Conservation (phyloP, 2,888 invertebrate genomes). For the Agrypnus murinus region DNA sequence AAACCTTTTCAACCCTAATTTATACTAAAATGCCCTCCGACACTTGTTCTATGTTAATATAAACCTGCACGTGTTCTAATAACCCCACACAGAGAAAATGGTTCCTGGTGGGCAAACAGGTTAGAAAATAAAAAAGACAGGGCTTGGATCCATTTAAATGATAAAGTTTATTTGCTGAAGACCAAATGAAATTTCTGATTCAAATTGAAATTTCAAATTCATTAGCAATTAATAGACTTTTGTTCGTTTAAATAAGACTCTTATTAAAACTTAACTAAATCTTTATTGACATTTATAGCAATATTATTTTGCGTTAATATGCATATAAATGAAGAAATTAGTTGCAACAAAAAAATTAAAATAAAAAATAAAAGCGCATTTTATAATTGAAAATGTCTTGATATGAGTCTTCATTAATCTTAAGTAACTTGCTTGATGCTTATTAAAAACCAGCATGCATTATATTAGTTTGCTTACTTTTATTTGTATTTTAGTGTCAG, state of each 20-base stretch:
- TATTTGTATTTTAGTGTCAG: constrained; percentile 14
- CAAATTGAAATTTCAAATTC: background rate
- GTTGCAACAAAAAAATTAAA: background rate
- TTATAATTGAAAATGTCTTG: constrained; percentile 18
- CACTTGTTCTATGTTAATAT: constrained; percentile 56
- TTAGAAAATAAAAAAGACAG: background rate
- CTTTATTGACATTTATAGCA: background rate
- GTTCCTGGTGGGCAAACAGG: constrained; percentile 1
- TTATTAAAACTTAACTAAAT: background rate
- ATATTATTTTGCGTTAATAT: background rate
- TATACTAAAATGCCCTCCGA: constrained; percentile 53
- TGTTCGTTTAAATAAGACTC: background rate
- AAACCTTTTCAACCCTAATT: constrained; percentile 42
- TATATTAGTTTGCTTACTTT: constrained; percentile 30
- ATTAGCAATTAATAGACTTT: background rate
- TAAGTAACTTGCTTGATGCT: constrained; percentile 16
- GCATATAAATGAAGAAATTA: background rate
- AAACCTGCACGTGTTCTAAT: constrained; percentile 61
- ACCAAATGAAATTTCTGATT: background rate
- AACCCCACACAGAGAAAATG: constrained; percentile 55
- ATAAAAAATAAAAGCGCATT: constrained; percentile 9
- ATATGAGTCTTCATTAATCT: constrained; percentile 26
- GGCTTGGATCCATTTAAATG: constrained; percentile 4
- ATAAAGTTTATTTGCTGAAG: no score
- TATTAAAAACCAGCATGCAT: constrained; percentile 33